These are phyloP conservation scores for Brachyopa scutellaris DNA, from an alignment of 2,888 invertebrate genomes.

Conservation along the genomic window DNA sequence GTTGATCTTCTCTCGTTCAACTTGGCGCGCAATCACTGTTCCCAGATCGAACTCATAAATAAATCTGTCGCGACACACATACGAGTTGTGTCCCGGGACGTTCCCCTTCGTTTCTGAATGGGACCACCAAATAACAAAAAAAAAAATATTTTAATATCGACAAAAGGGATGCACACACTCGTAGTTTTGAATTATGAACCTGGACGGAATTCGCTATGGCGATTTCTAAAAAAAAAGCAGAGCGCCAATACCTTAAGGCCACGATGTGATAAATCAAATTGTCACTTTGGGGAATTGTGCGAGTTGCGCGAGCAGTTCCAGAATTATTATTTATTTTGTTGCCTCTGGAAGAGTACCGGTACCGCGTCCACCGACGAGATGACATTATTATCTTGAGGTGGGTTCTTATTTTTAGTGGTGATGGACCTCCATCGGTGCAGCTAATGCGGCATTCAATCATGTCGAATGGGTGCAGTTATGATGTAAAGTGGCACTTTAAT, in stretches of 20 bases:
- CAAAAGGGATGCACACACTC: constrained; percentile 65
- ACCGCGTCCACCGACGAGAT: constrained; percentile 46
- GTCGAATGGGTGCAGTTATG: constrained; percentile 61
- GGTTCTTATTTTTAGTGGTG: constrained; percentile 6
- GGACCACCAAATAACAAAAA: neutral
- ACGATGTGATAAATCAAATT: constrained; percentile 80
- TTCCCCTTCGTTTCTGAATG: too few relatives aligned
- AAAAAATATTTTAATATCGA: constrained; percentile 50
- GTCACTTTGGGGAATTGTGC: constrained; percentile 76
- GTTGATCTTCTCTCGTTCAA: constrained; percentile 65
- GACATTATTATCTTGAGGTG: constrained; percentile 65
- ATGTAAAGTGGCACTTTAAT: constrained; percentile 69
- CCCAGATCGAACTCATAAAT: constrained; percentile 71
- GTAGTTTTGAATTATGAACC: constrained; percentile 60
- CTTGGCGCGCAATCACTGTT: constrained; percentile 61
- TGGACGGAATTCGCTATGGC: constrained; percentile 45
- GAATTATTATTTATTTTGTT: constrained; percentile 1
- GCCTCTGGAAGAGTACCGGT: neutral
- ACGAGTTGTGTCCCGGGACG: constrained; percentile 9
- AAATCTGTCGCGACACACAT: constrained; percentile 69
- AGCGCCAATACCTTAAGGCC: constrained; percentile 29
- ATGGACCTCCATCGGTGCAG: constrained; percentile 48
- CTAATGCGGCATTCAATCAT: constrained; percentile 70
- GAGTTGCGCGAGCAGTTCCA: constrained; percentile 35
- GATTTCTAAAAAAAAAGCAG: constrained; percentile 27